Conservation (phyloP, 2,113 vertebrate genomes). For the Hyaena hyaena region DNA sequence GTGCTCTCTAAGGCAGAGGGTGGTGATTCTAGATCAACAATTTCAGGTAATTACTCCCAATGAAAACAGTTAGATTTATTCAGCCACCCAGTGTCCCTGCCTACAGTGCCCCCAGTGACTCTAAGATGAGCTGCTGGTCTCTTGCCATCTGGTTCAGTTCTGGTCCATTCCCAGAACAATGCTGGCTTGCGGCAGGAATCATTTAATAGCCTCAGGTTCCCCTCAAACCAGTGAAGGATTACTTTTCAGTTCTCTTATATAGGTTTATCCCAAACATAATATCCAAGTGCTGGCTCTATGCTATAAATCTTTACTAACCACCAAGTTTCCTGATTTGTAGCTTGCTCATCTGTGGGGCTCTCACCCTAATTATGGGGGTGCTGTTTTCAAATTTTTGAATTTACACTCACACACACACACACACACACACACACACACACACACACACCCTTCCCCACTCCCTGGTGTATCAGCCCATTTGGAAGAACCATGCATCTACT, state of each 20-base stretch:
- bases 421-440: neutral
- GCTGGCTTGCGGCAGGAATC: neutral
- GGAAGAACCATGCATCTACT: neutral
- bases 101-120: neutral
- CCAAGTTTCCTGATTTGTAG: neutral
- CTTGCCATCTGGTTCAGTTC: neutral
- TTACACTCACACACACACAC: neutral
- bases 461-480: neutral
- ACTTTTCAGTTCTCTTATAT: neutral
- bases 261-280: neutral
- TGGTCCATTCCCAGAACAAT: neutral
- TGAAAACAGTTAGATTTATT: neutral
- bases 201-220: neutral
- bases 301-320: neutral
- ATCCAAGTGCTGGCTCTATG: neutral
- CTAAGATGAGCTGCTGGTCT: neutral
- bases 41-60: neutral
- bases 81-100: neutral
- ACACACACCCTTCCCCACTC: neutral
- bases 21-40: neutral
- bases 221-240: neutral
- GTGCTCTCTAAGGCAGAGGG: neutral
- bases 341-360: neutral
- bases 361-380: neutral
- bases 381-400: slow-evolving; percentile 21